These are phyloP conservation scores for Apotomis betuletana DNA, from an alignment of 2,888 invertebrate species.

Conservation along the genomic window DNA sequence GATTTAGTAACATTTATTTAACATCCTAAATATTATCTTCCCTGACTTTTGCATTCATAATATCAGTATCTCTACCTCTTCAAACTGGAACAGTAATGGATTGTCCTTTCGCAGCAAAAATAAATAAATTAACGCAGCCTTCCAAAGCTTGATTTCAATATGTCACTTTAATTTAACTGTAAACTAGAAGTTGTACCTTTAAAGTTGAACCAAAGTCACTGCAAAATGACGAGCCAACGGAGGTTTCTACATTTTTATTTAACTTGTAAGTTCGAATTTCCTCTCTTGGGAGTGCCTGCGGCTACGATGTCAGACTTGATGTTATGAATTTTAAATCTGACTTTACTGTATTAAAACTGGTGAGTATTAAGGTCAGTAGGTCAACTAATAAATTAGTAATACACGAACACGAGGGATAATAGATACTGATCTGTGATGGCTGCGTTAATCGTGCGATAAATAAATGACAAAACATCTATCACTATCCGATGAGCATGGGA, in stretches of 20 bases:
- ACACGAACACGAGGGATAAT: background rate
- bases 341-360: background rate
- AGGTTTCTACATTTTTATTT: conserved; percentile 22
- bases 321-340: conserved; percentile 10
- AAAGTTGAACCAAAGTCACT: conserved; percentile 10
- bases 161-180: background rate
- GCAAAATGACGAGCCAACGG: conserved; percentile 18
- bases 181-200: conserved; percentile 3
- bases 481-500: no score
- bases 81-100: background rate
- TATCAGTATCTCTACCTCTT: background rate
- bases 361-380: background rate
- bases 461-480: no score
- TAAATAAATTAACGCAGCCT: background rate
- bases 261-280: conserved; percentile 22
- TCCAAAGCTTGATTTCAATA: background rate
- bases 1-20: no score
- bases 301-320: conserved; percentile 6
- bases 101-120: background rate
- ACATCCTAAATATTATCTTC: no score
- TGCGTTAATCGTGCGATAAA: no score
- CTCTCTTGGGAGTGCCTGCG: background rate
- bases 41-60: background rate
- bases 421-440: no score
- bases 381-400: background rate